Base-by-base conservation (phyloP, 2,113 vertebrate genomes). In the Theristicus caerulescens region DNA sequence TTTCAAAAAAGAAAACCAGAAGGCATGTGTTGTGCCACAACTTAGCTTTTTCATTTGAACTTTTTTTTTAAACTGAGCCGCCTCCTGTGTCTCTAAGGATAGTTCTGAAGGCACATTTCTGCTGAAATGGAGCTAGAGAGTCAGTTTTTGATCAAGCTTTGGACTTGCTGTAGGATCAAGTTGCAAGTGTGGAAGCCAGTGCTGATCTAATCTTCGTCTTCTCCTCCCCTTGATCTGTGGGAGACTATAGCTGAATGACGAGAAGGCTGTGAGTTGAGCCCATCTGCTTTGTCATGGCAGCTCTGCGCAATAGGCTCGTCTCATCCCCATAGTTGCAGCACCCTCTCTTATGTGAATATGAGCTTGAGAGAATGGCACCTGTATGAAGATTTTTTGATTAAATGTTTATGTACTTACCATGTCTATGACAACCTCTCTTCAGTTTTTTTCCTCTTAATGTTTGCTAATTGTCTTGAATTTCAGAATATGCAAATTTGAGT, bases 281-380 rank as follows among this genome's bases (percentile, higher is more conserved):
- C 24, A 4, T 55, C n/a, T 29, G 47, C 61, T n/a, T 47, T 84
- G 84, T 34, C 9, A 19, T n/a, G 38, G 32, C 61, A 88, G 61
- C 78, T 74, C 78, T 67, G 20, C 2, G 13, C 34, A 34, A 1
- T 22, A 6, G 21, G 57, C 29, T 64, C 2, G 0, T 62, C 52
- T 72, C 25, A 18, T 42, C 59, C 71, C 47, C 0, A 0, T 5
- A 42, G 62, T 1, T 67, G 17, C 40, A 58, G 62, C 40, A 40
- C 44, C 31, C 11, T 52, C 46, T 82, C 73, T 44, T 31, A 13
- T 7, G 26, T 71, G 69, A 74, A 19, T 29, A 4, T 26, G 55
- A 65, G 16, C 40, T 66, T 12, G 2, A 17, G 81, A 34, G 42
- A 54, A 44, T 47, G 19, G 19, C 47, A 74, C 29, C 9, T 70